phyloP scores from a whole-genome alignment of 2,113 vertebrate genomes.

The Acrocephalus kingi region DNA sequence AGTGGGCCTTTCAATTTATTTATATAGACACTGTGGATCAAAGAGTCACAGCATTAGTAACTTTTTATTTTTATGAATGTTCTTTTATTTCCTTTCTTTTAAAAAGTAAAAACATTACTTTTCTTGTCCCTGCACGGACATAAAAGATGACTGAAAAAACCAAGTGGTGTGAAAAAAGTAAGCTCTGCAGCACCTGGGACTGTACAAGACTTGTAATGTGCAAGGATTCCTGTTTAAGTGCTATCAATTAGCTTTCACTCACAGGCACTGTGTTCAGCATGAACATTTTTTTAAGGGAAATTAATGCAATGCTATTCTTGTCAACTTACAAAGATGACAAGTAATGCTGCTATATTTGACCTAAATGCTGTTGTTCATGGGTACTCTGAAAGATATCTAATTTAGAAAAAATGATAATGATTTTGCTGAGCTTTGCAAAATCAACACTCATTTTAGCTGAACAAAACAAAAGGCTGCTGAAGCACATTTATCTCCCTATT shows the following conservation, averaged over 20 bases:
- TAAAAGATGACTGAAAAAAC: background rate
- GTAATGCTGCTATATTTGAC: constrained; percentile 49
- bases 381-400: constrained; percentile 26
- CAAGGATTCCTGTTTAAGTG: background rate
- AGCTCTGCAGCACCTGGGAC: background rate
- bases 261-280: background rate
- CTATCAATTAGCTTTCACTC: background rate
- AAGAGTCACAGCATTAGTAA: background rate
- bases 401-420: constrained; percentile 41
- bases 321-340: constrained; percentile 26
- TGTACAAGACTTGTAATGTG: background rate
- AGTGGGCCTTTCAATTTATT: background rate
- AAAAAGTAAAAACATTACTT: background rate
- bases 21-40: background rate
- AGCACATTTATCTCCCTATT: constrained; percentile 49
- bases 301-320: constrained; percentile 28
- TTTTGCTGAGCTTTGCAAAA: constrained; percentile 59
- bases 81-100: background rate
- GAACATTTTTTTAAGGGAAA: background rate
- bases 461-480: constrained; percentile 57
- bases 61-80: background rate
- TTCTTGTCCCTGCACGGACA: background rate
- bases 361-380: constrained; percentile 29
- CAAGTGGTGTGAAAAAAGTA: background rate
- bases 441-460: constrained; percentile 50